phyloP scores from a whole-genome alignment of 2,888 invertebrate species.

The Ochropleura plecta region DNA sequence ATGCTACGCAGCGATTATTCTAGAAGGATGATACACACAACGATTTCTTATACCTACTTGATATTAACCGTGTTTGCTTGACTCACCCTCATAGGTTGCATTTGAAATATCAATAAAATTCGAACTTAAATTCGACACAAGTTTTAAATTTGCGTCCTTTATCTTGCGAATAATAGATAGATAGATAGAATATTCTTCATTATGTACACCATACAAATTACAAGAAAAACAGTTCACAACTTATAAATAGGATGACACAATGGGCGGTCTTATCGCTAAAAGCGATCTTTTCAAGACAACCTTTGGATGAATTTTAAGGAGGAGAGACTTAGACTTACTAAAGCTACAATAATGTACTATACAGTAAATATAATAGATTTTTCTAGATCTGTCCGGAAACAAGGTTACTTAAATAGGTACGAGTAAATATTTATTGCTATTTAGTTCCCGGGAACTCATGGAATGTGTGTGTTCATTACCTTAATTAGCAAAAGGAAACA shows the following conservation, averaged over 20 bases:
- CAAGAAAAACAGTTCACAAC: too few relatives aligned
- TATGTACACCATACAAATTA: too few relatives aligned
- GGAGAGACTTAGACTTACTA: neutral
- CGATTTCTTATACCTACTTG: neutral
- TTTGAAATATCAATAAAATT: neutral
- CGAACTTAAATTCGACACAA: neutral
- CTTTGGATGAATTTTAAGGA: too few relatives aligned
- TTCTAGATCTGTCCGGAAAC: slow-evolving; percentile 29
- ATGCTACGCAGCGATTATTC: neutral
- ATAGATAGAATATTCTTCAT: too few relatives aligned
- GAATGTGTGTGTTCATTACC: neutral
- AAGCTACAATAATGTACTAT: neutral
- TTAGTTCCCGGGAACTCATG: neutral
- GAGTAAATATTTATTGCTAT: slow-evolving; percentile 1
- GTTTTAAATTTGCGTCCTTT: neutral
- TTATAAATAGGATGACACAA: too few relatives aligned
- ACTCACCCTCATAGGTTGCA: neutral
- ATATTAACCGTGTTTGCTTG: neutral
- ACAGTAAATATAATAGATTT: neutral
- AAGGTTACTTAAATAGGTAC: slow-evolving; percentile 3
- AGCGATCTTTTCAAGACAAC: too few relatives aligned
- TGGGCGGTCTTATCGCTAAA: too few relatives aligned
- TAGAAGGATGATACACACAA: neutral
- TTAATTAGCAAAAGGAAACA: slow-evolving; percentile 7
- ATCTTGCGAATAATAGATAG: neutral